Conservation (phyloP, 1,140 invertebrate genomes). For the Cardiocondyla obscurior region DNA sequence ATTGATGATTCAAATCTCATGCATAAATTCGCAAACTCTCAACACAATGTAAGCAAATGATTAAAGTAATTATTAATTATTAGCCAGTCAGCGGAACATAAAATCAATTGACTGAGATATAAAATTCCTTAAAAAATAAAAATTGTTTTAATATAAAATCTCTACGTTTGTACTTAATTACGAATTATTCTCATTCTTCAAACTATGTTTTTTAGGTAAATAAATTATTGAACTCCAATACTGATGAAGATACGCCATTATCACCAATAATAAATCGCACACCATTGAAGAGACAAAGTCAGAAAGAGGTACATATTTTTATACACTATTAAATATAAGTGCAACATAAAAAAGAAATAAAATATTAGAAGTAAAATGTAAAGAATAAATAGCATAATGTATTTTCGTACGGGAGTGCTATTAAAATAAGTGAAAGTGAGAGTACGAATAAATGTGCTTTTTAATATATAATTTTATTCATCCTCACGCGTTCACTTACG, state of each 20-base stretch:
- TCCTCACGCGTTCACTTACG: conserved; percentile 19
- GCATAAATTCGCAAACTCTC: not conserved
- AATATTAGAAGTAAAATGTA: not conserved
- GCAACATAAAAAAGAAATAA: not conserved
- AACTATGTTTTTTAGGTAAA: conserved; percentile 5
- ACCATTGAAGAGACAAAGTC: not conserved
- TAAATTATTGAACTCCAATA: not conserved
- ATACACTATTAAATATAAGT: not conserved
- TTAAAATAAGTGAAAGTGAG: conserved; percentile 38
- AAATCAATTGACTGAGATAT: too few relatives aligned
- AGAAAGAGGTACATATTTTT: conserved; percentile 23
- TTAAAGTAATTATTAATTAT: not conserved
- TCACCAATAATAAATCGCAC: not conserved
- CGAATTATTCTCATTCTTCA: not conserved
- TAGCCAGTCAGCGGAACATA: not conserved
- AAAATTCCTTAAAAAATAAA: too few relatives aligned
- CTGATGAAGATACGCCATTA: not conserved
- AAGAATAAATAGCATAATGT: conserved; percentile 16
- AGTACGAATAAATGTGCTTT: conserved; percentile 7
- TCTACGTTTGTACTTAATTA: not conserved
- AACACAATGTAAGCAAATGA: not conserved
- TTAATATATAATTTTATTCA: conserved; percentile 40
- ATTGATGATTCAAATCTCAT: not conserved
- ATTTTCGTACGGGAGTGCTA: not conserved
- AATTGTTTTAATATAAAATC: not conserved